Base-by-base conservation (phyloP, 2,113 vertebrate species). In the Thalassoma bifasciatum region DNA sequence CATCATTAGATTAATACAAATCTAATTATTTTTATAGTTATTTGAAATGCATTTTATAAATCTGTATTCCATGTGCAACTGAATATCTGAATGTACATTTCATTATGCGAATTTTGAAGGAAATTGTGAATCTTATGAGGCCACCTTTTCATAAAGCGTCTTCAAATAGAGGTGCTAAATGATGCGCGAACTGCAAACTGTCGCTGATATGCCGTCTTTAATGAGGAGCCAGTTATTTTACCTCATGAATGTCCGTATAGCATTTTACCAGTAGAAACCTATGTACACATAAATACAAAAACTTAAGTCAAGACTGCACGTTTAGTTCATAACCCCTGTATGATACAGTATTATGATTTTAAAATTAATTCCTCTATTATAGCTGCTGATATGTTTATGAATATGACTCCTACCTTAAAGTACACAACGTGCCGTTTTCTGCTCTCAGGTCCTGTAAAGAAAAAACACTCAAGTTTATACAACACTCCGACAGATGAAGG, bases 41-140 rank as follows among this genome's bases (percentile, higher is more conserved):
- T 75, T 86, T 83, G 46, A 74, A 78, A 82, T 68, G 56, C 77
- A 77, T 91, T 89, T 84, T 88, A 68, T 86, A 76, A 40, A 86
- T 67, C 77, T 79, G 72, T 89, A 91, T 77, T 89, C 87, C 68
- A 75, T 11, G 75, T 85, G 77, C 83, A 86, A 88, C 81, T 68
- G 75, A 92, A 85, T 92, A 91, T 90, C 74, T 90, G 89, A 93
- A 93, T 92, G 91, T 93, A 86, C 91, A 87, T 91, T 91, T 92
- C 71, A 91, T 82, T 84, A 84, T 82, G 70, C 82, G 72, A 66
- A 14, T 87, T 84, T 79, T 88, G 62, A 87, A 89, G 75, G 72
- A 85, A 57, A 84, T 66, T 49, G 75, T 62, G n/a, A 69, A 67
- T 79, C 83, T 24, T 86, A 81, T 79, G 75, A 74, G 70, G 63